These are phyloP conservation scores for Oncorhynchus keta DNA, from an alignment of 2,113 vertebrate genomes.

Conservation along the genomic window DNA sequence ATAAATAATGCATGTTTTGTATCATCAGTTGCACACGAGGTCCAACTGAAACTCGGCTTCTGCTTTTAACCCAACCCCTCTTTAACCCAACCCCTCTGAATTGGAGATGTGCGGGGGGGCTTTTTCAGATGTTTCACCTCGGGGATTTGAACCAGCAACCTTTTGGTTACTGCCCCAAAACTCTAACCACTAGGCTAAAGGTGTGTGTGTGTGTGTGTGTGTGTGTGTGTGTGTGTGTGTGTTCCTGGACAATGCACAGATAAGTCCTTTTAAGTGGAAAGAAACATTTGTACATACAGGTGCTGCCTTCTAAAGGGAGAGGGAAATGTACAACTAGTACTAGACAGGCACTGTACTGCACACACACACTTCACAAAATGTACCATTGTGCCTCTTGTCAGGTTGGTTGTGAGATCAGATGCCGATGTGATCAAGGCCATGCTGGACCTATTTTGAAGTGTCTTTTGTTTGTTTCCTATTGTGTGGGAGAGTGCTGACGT, in stretches of 20 bases:
- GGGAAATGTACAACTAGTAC: slow-evolving; percentile 5
- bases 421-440: slow-evolving; percentile 16
- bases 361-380: slow-evolving; percentile 8
- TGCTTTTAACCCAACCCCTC: no score
- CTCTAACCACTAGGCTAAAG: neutral
- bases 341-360: slow-evolving; percentile 13
- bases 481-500: slow-evolving; percentile 17
- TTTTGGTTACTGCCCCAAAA: no score
- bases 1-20: neutral
- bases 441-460: slow-evolving; percentile 29
- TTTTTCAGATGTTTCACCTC: no score
- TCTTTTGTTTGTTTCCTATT: slow-evolving; percentile 33
- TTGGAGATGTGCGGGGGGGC: no score
- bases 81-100: no score
- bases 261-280: neutral
- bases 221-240: neutral
- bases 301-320: neutral
- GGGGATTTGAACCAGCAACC: no score
- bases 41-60: neutral
- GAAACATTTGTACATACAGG: neutral
- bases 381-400: neutral
- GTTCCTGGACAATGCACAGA: no score
- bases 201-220: no score
- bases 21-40: neutral
- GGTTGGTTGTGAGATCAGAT: neutral